phyloP scores from a whole-genome alignment of 2,113 vertebrate species.

The Parus major region DNA sequence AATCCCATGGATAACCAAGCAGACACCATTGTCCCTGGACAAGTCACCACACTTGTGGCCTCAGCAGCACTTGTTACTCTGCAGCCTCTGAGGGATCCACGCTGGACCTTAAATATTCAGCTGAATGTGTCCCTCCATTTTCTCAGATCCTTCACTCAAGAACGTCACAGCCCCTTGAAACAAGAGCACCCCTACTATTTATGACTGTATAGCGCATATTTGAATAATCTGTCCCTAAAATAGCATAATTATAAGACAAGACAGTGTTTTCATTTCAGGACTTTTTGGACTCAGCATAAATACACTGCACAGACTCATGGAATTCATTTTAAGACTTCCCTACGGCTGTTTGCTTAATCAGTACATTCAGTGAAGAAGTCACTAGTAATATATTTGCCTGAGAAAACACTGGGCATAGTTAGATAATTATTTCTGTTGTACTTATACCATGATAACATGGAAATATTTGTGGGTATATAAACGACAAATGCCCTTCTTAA shows the following conservation, averaged over 20 bases:
- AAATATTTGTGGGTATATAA: not conserved
- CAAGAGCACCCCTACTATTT: not conserved
- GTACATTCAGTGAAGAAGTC: slow-evolving; percentile 35
- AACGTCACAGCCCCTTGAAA: not conserved
- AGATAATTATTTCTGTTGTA: not conserved
- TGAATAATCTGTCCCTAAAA: slow-evolving; percentile 16
- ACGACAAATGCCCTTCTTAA: not conserved
- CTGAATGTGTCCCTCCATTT: rapidly evolving
- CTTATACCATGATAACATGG: not conserved
- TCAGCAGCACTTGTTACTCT: not conserved
- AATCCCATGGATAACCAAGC: not conserved
- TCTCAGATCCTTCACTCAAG: not conserved
- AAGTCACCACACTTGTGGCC: not conserved
- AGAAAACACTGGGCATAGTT: slow-evolving; percentile 4
- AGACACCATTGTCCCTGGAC: not conserved
- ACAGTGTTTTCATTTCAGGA: slow-evolving; percentile 34
- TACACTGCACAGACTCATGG: not conserved
- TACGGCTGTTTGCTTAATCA: slow-evolving; percentile 50
- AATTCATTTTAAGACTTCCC: slow-evolving; percentile 29
- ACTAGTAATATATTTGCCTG: slow-evolving; percentile 21
- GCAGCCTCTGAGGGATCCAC: not conserved
- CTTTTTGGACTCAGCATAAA: slow-evolving; percentile 19
- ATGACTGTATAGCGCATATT: rapidly evolving
- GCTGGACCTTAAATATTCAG: not conserved
- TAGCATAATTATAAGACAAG: slow-evolving; percentile 8